phyloP scores from a whole-genome alignment of 2,888 invertebrate genomes.

The Osedax frankpressi region DNA sequence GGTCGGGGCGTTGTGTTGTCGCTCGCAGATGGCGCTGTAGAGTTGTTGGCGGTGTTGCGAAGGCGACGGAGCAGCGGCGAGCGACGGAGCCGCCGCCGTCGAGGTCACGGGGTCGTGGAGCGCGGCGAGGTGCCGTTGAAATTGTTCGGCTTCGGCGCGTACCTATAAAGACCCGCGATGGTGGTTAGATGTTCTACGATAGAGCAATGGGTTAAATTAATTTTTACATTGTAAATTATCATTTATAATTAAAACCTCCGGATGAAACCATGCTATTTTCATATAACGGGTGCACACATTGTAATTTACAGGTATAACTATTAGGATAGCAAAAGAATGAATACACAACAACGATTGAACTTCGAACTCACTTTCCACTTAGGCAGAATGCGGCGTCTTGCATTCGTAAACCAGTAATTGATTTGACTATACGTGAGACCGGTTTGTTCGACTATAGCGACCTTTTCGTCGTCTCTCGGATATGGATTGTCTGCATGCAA shows the following conservation, averaged over 20 bases:
- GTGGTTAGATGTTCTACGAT: too few species aligned
- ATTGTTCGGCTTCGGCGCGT: neutral
- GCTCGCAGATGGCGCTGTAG: neutral
- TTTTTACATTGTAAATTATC: too few species aligned
- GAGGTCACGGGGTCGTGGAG: neutral
- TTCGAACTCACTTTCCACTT: too few species aligned
- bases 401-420: slow-evolving; percentile 20
- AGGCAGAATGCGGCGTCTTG: slow-evolving; percentile 17
- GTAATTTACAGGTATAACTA: too few species aligned
- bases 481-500: slow-evolving; percentile 12
- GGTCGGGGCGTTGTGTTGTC: too few species aligned
- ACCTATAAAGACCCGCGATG: too few species aligned
- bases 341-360: too few species aligned
- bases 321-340: too few species aligned
- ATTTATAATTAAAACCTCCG: too few species aligned
- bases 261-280: too few species aligned
- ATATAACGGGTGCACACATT: too few species aligned
- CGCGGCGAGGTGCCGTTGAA: neutral
- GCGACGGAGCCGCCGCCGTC: neutral
- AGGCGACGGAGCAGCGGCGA: neutral
- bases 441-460: slow-evolving; percentile 6
- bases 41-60: neutral
- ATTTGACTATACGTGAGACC: slow-evolving; percentile 15
- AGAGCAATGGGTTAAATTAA: too few species aligned
- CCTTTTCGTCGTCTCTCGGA: slow-evolving; percentile 18